These are phyloP conservation scores for Paratrypauchen microcephalus DNA, from an alignment of 2,797 vertebrate species.

Conservation along the genomic window DNA sequence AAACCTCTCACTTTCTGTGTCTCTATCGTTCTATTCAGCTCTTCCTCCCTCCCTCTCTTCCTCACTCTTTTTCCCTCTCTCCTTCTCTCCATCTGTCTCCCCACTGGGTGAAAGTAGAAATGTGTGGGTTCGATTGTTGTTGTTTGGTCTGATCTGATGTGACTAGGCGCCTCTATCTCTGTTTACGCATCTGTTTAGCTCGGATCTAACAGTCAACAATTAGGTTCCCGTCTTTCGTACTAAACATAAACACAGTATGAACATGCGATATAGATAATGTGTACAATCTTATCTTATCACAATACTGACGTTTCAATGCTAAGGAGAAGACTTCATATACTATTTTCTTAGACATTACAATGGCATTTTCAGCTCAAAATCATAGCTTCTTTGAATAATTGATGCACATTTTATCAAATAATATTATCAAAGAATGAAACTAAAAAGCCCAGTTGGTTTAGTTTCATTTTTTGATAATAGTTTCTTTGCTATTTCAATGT, in stretches of 20 bases:
- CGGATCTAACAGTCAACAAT: conserved; percentile 65
- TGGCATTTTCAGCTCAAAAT: too few relatives aligned
- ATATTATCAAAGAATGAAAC: too few relatives aligned
- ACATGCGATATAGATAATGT: too few relatives aligned
- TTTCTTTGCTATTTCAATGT: too few relatives aligned
- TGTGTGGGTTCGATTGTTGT: conserved; percentile 49
- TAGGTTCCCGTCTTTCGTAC: conserved; percentile 29
- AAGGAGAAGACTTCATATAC: too few relatives aligned
- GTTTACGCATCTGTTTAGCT: conserved; percentile 75
- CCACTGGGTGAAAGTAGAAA: conserved; percentile 5
- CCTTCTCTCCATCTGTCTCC: conserved; percentile 22
- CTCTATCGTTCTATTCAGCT: background rate
- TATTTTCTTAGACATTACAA: too few relatives aligned
- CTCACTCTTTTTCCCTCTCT: background rate
- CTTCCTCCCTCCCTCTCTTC: background rate
- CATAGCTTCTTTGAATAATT: too few relatives aligned
- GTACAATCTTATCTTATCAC: too few relatives aligned
- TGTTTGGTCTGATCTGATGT: conserved; percentile 68
- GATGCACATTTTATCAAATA: too few relatives aligned
- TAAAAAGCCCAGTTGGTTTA: too few relatives aligned
- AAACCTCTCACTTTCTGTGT: background rate
- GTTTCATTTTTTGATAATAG: too few relatives aligned
- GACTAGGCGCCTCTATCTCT: conserved; percentile 65
- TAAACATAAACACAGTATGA: background rate
- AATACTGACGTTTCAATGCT: too few relatives aligned